Percentiles rank a stretch among this genome's conserved stretches.
These are phyloP conservation scores for Ursus arctos DNA, from an alignment of 2,113 vertebrate species.

Conservation along the genomic window DNA sequence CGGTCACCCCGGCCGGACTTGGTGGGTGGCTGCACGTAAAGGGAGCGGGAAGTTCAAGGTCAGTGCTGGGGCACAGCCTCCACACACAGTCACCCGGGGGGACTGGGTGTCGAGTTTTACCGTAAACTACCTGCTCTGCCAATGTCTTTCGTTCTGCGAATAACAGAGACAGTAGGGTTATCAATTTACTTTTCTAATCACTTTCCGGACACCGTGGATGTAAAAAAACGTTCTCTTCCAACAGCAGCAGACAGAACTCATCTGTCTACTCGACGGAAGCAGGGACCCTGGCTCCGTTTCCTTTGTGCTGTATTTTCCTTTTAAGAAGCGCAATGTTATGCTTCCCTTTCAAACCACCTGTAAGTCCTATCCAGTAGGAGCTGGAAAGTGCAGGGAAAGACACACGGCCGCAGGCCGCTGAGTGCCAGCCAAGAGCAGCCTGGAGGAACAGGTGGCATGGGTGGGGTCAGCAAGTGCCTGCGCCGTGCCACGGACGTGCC, in stretches of 20 bases:
- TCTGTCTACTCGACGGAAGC: neutral
- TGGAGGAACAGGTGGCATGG: neutral
- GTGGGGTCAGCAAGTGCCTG: neutral
- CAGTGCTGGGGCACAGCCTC: neutral
- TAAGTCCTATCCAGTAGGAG: neutral
- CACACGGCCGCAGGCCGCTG: neutral
- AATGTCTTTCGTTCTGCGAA: neutral
- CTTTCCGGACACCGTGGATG: neutral
- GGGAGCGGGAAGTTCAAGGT: neutral
- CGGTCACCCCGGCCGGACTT: neutral
- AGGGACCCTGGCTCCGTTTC: neutral
- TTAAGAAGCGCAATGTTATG: neutral
- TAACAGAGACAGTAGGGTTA: neutral
- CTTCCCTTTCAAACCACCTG: neutral
- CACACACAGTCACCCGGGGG: neutral
- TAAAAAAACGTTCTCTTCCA: neutral
- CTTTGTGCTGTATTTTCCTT: neutral
- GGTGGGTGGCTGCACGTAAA: fast-evolving
- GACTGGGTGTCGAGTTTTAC: neutral
- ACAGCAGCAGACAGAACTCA: neutral
- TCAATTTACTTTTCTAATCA: neutral
- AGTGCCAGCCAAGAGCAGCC: neutral
- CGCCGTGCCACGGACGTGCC: fast-evolving
- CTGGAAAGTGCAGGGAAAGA: neutral
- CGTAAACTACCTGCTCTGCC: neutral